Evolutionary conservation across 2,797 vertebrate genomes (phyloP).

Genomic region (Betta splendens): DNA sequence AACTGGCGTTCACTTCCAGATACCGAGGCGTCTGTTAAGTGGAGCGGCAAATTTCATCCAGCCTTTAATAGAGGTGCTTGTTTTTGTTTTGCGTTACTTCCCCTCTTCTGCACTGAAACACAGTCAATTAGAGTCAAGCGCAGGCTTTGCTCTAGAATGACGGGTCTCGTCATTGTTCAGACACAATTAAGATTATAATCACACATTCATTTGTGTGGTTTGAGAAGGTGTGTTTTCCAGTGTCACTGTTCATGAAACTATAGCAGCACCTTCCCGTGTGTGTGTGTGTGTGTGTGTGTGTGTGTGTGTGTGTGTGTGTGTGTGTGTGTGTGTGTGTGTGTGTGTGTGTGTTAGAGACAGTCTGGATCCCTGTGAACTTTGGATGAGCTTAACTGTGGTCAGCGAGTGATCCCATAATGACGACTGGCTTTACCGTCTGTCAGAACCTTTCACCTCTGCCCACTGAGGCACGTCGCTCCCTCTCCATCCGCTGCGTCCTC

Average conservation of each 20-base stretch:
- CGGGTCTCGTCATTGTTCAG: slow-evolving; percentile 55
- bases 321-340: slow-evolving; percentile 7
- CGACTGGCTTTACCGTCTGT: slow-evolving; percentile 35
- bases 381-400: slow-evolving; percentile 57
- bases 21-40: slow-evolving; percentile 58
- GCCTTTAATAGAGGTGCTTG: slow-evolving; percentile 46
- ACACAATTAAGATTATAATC: slow-evolving; percentile 64
- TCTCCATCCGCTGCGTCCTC: neutral
- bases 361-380: slow-evolving; percentile 39
- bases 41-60: slow-evolving; percentile 62
- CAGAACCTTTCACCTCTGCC: slow-evolving; percentile 44
- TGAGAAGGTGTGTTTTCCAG: slow-evolving; percentile 21
- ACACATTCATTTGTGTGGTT: slow-evolving; percentile 44
- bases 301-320: too few relatives aligned
- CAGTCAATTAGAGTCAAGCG: slow-evolving; percentile 41
- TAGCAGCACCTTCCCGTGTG: neutral
- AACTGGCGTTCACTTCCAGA: slow-evolving; percentile 54
- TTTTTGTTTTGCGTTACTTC: slow-evolving; percentile 29
- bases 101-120: slow-evolving; percentile 36
- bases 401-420: slow-evolving; percentile 60
- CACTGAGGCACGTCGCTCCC: neutral
- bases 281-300: slow-evolving; percentile 19
- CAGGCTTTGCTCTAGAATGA: slow-evolving; percentile 34
- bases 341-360: slow-evolving; percentile 15
- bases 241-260: neutral